These are phyloP conservation scores for Harmothoe impar DNA, from an alignment of 2,888 invertebrate species.

Conservation along the genomic window DNA sequence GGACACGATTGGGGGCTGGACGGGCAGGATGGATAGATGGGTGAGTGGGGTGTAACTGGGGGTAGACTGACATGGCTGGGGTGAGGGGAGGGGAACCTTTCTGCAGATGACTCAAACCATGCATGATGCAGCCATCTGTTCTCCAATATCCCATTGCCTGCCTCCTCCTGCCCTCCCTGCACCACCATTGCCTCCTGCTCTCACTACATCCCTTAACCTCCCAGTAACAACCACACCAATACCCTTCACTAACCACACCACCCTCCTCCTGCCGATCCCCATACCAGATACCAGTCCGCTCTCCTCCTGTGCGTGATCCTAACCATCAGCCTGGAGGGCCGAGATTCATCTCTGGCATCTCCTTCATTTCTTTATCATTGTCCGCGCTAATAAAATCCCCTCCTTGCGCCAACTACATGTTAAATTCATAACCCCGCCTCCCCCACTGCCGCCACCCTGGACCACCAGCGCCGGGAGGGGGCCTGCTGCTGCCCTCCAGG, in stretches of 20 bases:
- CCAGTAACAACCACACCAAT: neutral
- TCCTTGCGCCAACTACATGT: conserved; percentile 53
- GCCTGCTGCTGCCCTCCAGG: neutral
- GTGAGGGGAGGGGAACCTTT: neutral
- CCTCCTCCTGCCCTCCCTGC: neutral
- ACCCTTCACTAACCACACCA: neutral
- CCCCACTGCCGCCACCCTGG: neutral
- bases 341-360: neutral
- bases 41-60: conserved; percentile 50
- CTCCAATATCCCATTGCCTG: neutral
- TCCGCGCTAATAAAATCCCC: conserved; percentile 58
- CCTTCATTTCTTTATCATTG: conserved; percentile 58
- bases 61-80: neutral
- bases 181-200: conserved; percentile 1
- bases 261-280: neutral
- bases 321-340: conserved; percentile 36
- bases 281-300: neutral
- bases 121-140: conserved; percentile 57
- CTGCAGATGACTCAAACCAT: conserved; percentile 59
- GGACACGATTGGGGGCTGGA: conserved; percentile 51
- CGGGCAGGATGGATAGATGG: neutral
- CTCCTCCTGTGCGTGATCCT: conserved; percentile 37
- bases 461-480: neutral
- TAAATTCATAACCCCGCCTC: conserved; percentile 58
- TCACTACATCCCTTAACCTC: neutral